Base-by-base conservation (phyloP, 64 coral and sea anemone species). In the Platygyra sinensis region DNA sequence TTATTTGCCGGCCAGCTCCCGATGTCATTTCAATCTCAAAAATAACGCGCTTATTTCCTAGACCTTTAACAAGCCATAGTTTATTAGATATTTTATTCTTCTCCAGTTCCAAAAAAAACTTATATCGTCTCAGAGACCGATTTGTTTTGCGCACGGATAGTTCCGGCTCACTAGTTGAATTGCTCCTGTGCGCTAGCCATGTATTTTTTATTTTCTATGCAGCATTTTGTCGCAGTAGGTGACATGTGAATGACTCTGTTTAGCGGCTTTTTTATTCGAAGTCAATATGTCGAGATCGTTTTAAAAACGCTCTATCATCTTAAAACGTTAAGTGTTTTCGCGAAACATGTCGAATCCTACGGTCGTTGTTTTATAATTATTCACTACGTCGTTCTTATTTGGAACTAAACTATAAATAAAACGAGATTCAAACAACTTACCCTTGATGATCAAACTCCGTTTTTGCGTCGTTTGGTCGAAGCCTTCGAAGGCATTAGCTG, bases 401-500 rank as follows among this genome's bases (percentile, higher is more conserved):
- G 38, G 42, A 72, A 85, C 81, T n/a, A 51, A 64, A 69, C 39
- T 64, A 52, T 85, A 85, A 85, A 85, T 85, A 85, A 85, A 54
- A 49, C 17, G 62, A 64, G 65, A 51, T 19, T 64, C 80, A 83
- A 19, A 65, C n/a, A 61, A 71, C 81, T 85, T 71, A 85, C 81
- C 81, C 63, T 38, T 67, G 32, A n/a, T 72, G 62, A 85, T 85
- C 67, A 85, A 72, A 85, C 81, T 85, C 17, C 60, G 65, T 71
- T 85, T 85, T 64, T 85, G 81, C 13, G 81, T 85, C 63, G 62
- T 63, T 85, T 85, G 81, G 16, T 85, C 81, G 62, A 85, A 85
- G 62, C 81, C 81, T 51, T 85, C 81, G 81, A 85, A 85, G 39
- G 81, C 81, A 85, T 85, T 85, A 71, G 81, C 81, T 28, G 81